Evolutionary conservation across 2,888 invertebrate species (phyloP).

Genomic region (Oxytorus armatus): DNA sequence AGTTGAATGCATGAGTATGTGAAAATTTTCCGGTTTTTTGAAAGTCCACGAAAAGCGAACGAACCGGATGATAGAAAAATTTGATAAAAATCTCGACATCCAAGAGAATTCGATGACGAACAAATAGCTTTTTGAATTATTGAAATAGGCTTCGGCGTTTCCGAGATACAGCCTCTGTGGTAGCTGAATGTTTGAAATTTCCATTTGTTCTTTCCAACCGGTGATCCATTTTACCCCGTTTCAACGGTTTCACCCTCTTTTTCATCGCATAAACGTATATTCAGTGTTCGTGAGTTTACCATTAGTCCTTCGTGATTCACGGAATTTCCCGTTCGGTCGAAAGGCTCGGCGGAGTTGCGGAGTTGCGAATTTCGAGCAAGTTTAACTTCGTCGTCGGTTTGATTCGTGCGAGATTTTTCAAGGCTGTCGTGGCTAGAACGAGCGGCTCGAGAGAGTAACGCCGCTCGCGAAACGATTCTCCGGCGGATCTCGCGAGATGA

Average conservation of each 20-base stretch:
- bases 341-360: too few species aligned
- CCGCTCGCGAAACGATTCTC: conserved; percentile 29
- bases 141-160: neutral
- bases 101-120: neutral
- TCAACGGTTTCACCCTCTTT: neutral
- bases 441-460: conserved; percentile 19
- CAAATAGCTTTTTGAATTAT: neutral
- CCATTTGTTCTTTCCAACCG: neutral
- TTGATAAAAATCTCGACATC: neutral
- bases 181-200: neutral
- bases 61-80: neutral
- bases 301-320: conserved; percentile 41
- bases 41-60: neutral
- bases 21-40: neutral
- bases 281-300: neutral
- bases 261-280: neutral
- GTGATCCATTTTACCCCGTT: conserved; percentile 33
- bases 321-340: conserved; percentile 56
- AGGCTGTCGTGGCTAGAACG: conserved; percentile 45
- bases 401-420: conserved; percentile 47
- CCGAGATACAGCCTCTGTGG: neutral
- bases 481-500: neutral
- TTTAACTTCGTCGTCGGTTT: conserved; percentile 36
- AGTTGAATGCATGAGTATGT: neutral
- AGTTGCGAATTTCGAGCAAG: too few species aligned